Evolutionary conservation across 2,888 invertebrate genomes (phyloP).

Genomic region (Napeogenes sylphis): DNA sequence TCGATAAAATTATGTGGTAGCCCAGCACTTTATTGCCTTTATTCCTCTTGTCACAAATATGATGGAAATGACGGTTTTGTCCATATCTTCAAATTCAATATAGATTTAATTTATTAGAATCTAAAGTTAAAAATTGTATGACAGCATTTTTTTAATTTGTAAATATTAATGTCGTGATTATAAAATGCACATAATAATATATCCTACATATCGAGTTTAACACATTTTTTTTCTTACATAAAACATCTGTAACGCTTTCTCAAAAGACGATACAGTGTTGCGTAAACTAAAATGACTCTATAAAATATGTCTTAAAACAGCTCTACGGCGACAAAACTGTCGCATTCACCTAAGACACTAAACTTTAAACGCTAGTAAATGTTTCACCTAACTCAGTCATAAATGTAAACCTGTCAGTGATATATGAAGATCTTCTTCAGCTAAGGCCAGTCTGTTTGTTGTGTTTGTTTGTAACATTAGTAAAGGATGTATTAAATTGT

Average conservation of each 20-base stretch:
- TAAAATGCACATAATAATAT: neutral
- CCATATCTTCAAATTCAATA: neutral
- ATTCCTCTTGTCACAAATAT: constrained; percentile 56
- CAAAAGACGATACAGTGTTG: neutral
- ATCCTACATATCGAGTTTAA: neutral
- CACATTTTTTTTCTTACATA: neutral
- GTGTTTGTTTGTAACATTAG: neutral
- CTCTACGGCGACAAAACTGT: constrained; percentile 1
- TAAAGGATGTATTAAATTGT: neutral
- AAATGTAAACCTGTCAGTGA: constrained; percentile 1
- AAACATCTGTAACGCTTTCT: neutral
- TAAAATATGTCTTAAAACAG: neutral
- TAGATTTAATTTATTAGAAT: neutral
- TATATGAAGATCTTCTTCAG: constrained; percentile 2
- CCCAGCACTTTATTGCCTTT: constrained; percentile 63
- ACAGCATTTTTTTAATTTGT: neutral
- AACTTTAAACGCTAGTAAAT: constrained; percentile 3
- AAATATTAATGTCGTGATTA: neutral
- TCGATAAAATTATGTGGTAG: constrained; percentile 72
- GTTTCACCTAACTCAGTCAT: constrained; percentile 1
- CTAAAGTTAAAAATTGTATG: neutral
- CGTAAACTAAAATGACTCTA: neutral
- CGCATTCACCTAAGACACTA: constrained; percentile 5
- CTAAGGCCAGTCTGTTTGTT: neutral
- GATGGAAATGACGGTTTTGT: constrained; percentile 18